Percentiles rank a stretch among this genome's conserved stretches.
Evolutionary conservation across 1,140 invertebrate genomes (phyloP).

Genomic region (Leptoteleia sp.): DNA sequence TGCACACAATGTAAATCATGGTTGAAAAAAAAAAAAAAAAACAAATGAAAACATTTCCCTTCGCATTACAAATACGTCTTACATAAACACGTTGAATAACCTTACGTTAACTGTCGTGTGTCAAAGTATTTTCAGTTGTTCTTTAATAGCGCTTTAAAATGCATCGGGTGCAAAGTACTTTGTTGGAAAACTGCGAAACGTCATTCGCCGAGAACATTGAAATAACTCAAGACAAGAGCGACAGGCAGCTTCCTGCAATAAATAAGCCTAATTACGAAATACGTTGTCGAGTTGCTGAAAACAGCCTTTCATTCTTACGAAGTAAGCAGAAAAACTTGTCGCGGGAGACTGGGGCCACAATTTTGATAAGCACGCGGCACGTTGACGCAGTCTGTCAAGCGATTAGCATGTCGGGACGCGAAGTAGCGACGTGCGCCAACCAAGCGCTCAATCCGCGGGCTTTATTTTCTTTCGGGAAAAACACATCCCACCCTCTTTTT

Average conservation of each 20-base stretch:
- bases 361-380: conserved; percentile 22
- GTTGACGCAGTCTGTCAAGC: neutral
- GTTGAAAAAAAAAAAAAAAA: too few relatives aligned
- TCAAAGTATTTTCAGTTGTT: neutral
- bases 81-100: too few relatives aligned
- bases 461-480: too few relatives aligned
- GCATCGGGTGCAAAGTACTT: conserved; percentile 10
- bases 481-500: too few relatives aligned
- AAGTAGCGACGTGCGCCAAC: too few relatives aligned
- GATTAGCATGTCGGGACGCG: conserved; percentile 22
- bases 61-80: too few relatives aligned
- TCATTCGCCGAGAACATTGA: conserved; percentile 12
- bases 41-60: too few relatives aligned
- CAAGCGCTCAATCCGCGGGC: too few relatives aligned
- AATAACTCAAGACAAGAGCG: conserved; percentile 21
- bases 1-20: too few relatives aligned
- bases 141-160: conserved; percentile 9
- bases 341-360: conserved; percentile 13
- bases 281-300: conserved; percentile 12
- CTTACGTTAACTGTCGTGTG: too few relatives aligned
- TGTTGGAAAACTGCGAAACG: conserved; percentile 11
- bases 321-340: conserved; percentile 40
- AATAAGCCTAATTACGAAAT: conserved; percentile 37
- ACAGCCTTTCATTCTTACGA: conserved; percentile 36
- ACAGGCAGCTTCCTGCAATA: conserved; percentile 35